Evolutionary conservation across 2,888 invertebrate species (phyloP), one percentile per base, ranked within the genome.

Genomic region (Agapostemon virescens): DNA sequence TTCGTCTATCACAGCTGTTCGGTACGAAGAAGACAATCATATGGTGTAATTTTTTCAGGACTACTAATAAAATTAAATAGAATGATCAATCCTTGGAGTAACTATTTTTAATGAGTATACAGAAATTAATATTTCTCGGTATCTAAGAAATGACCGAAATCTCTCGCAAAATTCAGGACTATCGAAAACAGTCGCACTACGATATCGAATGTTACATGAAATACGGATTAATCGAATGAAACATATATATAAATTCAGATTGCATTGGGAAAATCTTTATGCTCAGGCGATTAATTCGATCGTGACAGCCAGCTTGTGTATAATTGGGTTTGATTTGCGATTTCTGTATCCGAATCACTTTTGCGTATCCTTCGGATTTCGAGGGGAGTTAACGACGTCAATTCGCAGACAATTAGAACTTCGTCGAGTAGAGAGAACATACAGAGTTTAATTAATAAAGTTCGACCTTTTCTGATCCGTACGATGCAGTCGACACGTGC

Each of bases 381-480:
- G 26, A 45, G 23, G 45, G 36, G 20, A 64, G 42, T 49, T 72
- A 72, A 49, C 61, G 72, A 64, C 36, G 45, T 23, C 63, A 49
- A 72, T 45, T 33, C 17, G 15, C 36, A 36, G n/a, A 58, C 49
- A 33, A 49, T 30, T 23, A 49, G 38, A 68, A 68, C 23, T 52
- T 15, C 20, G 23, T n/a, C 23, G 67, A 45, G 26, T 15, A 20
- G 20, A 1, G 23, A 20, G 20, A 64, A 30, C 68, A 23, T 36
- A 70, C 33, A 17, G 49, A n/a, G 63, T 79, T 79, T 79, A 72
- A 79, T 79, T 79, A 64, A 71, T 68, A 78, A 79, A 79, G 55
- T 79, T 72, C 49, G 61, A 67, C 26, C 42, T 68, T 71, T 68
- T 74, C 42, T 36, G 17, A 26, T 15, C 38, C n/a, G 20, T 4